These are phyloP conservation scores for Maniola jurtina DNA, from an alignment of 1,140 invertebrate genomes.

Conservation along the genomic window DNA sequence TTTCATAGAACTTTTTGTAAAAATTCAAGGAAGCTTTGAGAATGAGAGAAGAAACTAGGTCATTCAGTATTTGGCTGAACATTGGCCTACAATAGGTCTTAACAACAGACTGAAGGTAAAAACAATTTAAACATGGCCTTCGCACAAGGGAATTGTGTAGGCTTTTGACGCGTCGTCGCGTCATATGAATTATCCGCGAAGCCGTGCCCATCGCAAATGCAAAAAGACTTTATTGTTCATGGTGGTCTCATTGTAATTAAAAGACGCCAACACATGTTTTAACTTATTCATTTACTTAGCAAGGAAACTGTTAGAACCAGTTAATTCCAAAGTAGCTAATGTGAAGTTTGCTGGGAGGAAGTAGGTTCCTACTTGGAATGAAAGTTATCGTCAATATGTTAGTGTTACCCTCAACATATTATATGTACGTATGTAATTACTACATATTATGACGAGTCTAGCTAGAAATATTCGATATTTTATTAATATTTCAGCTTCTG, in stretches of 20 bases:
- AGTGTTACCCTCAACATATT: too few species aligned
- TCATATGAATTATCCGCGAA: slow-evolving; percentile 49
- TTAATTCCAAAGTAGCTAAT: background rate
- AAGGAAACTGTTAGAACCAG: background rate
- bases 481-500: too few species aligned
- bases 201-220: slow-evolving; percentile 32
- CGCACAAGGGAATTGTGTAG: slow-evolving; percentile 48
- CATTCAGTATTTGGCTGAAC: slow-evolving; percentile 57
- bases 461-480: too few species aligned
- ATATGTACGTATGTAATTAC: too few species aligned
- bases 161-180: slow-evolving; percentile 49
- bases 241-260: slow-evolving; percentile 23
- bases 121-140: slow-evolving; percentile 64
- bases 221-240: slow-evolving; percentile 24
- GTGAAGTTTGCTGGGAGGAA: background rate
- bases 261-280: slow-evolving; percentile 15
- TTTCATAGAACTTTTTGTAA: background rate
- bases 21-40: slow-evolving; percentile 11
- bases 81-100: slow-evolving; percentile 62
- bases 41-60: slow-evolving; percentile 48
- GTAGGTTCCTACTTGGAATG: background rate
- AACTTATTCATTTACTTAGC: slow-evolving; percentile 5
- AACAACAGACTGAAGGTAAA: slow-evolving; percentile 61
- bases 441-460: too few species aligned
- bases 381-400: background rate